Evolutionary conservation across 2,888 invertebrate genomes (phyloP), one percentile per base, ranked within the genome.

Genomic region (Meganola albula): DNA sequence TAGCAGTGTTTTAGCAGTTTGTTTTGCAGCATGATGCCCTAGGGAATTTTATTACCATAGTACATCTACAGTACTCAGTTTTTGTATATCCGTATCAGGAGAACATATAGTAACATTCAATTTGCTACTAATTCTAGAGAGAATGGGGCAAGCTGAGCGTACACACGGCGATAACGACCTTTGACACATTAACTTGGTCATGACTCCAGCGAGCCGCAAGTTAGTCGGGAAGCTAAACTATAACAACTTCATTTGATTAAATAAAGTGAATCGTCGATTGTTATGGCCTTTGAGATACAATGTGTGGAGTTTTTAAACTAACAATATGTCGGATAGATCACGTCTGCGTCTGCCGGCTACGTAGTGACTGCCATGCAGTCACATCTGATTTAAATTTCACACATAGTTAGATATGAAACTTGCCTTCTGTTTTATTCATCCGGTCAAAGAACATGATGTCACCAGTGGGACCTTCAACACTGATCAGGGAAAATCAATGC

Each of bases 361-460:
- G n/a, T n/a, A n/a, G n/a, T n/a, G n/a, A n/a, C 22, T 24, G 24
- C 25, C 35, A 18, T 55, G 45, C 37, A 44, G 33, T 35, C 45
- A 39, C 48, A 49, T 43, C 57, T 58, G 52, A 69, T 70, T 69
- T 65, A 52, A 69, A 69, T 66, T 72, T 66, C 58, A 60, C 59
- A 67, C 62, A 55, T 53, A 58, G 40, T 49, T 45, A 53, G 44
- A 58, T 56, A 51, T 51, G 43, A 46, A 46, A 44, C 37, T 52
- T 40, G 55, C 53, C 61, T 63, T 56, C 54, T 71, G 67, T 71
- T 67, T 69, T 69, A 68, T 67, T 67, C 63, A 69, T 63, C 42
- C 49, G 58, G 58, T 54, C 59, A 54, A 62, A 65, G 54, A 65
- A 58, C 60, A 63, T 70, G 62, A 67, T 63, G 67, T 64, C 64